Conservation (phyloP, 2,113 vertebrate genomes). For the Oncorhynchus gorbuscha region DNA sequence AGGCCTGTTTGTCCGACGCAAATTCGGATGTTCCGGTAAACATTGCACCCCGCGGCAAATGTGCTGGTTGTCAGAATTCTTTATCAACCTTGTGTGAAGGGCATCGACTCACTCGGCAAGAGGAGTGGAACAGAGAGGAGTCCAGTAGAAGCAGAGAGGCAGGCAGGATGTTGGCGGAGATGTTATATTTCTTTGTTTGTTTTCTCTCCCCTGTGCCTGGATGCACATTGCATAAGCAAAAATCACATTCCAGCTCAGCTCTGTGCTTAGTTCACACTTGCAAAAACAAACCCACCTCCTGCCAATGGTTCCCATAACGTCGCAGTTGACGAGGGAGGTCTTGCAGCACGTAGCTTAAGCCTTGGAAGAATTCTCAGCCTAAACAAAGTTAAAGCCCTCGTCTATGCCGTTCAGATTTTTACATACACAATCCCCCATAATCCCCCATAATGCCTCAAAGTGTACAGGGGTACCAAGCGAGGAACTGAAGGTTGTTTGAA, state of each 20-base stretch:
- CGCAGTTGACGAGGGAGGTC: background rate
- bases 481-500: slow-evolving; percentile 11
- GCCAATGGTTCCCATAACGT: slow-evolving; percentile 38
- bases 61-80: slow-evolving; percentile 37
- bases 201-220: slow-evolving; percentile 35
- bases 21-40: background rate
- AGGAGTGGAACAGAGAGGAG: background rate
- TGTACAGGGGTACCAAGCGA: background rate
- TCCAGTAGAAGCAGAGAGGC: background rate
- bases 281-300: slow-evolving; percentile 25
- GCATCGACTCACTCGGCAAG: background rate
- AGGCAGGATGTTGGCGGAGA: slow-evolving; percentile 6
- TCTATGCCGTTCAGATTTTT: slow-evolving; percentile 31
- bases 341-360: slow-evolving; percentile 18
- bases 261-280: slow-evolving; percentile 20
- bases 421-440: slow-evolving; percentile 4
- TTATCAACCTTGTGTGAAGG: slow-evolving; percentile 30
- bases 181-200: slow-evolving; percentile 53
- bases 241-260: slow-evolving; percentile 16
- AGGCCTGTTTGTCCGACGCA: background rate
- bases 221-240: slow-evolving; percentile 26
- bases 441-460: background rate
- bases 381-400: slow-evolving; percentile 56
- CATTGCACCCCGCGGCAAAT: slow-evolving; percentile 18
- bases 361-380: slow-evolving; percentile 53